phyloP scores from a whole-genome alignment of 92 coral and sea anemone species.

The Palythoa heliodiscus region DNA sequence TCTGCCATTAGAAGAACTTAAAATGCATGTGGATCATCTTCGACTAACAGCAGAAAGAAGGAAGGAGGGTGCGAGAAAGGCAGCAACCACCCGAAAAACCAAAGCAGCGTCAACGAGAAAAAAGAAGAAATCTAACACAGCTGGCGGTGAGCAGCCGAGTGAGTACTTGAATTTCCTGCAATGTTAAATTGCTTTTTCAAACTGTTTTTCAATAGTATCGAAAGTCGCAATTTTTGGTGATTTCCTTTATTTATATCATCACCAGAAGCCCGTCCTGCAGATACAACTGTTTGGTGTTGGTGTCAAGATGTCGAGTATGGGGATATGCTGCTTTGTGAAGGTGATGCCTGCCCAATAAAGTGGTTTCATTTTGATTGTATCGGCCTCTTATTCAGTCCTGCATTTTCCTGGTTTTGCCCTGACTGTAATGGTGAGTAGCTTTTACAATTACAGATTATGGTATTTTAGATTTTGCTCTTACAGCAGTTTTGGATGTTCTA shows the following conservation, averaged over 20 bases:
- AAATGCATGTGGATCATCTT: slow-evolving; percentile 59
- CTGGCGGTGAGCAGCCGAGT: slow-evolving; percentile 44
- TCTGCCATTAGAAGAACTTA: slow-evolving; percentile 56
- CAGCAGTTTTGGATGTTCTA: slow-evolving; percentile 52
- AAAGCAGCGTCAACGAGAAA: slow-evolving; percentile 43
- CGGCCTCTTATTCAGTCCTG: slow-evolving; percentile 59
- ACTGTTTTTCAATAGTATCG: slow-evolving; percentile 23
- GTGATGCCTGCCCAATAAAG: slow-evolving; percentile 54
- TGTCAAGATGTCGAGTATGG: slow-evolving; percentile 54
- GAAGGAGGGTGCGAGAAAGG: slow-evolving; percentile 54
- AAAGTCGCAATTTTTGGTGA: slow-evolving; percentile 33
- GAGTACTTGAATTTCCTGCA: slow-evolving; percentile 34
- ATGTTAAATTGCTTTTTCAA: slow-evolving; percentile 24
- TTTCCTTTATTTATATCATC: slow-evolving; percentile 30
- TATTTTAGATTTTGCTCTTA: slow-evolving; percentile 53
- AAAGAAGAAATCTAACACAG: slow-evolving; percentile 44
- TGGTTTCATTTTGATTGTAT: slow-evolving; percentile 63
- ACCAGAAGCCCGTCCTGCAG: slow-evolving; percentile 49
- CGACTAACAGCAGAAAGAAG: slow-evolving; percentile 41
- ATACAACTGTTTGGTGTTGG: slow-evolving; percentile 55
- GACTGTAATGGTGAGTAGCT: slow-evolving; percentile 52
- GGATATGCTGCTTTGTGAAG: slow-evolving; percentile 56
- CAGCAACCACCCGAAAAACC: slow-evolving; percentile 49
- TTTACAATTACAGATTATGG: slow-evolving; percentile 47
- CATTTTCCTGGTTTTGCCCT: slow-evolving; percentile 61